Evolutionary conservation across 2,888 invertebrate genomes (phyloP).

Genomic region (Sceliomorpha sp.): DNA sequence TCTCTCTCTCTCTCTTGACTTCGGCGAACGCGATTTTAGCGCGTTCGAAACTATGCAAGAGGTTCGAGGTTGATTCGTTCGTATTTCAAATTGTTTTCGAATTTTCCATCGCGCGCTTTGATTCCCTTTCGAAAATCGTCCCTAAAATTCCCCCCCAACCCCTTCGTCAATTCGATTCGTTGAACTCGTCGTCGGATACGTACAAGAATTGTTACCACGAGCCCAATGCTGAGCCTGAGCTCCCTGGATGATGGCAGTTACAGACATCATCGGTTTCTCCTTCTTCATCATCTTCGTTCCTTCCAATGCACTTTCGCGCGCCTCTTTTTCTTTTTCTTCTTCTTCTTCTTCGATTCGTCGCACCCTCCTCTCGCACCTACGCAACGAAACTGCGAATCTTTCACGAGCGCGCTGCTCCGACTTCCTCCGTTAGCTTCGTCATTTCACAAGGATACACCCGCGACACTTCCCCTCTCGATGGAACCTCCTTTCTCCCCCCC

Average conservation of each 20-base stretch:
- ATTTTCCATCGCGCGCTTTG: no score
- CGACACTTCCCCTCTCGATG: no score
- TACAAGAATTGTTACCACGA: slow-evolving; percentile 82
- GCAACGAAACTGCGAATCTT: slow-evolving; percentile 16
- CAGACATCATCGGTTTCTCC: slow-evolving; percentile 93
- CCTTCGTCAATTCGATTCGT: no score
- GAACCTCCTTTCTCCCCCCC: slow-evolving; percentile 15
- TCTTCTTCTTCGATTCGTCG: slow-evolving; percentile 3
- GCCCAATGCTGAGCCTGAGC: slow-evolving; percentile 85
- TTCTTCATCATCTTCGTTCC: slow-evolving; percentile 87
- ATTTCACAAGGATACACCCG: slow-evolving; percentile 27
- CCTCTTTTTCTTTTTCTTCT: background rate
- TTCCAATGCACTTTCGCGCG: slow-evolving; percentile 23
- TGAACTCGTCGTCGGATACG: no score
- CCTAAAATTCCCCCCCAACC: no score
- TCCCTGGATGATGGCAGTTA: slow-evolving; percentile 89
- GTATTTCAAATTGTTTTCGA: no score
- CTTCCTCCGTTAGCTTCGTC: slow-evolving; percentile 18
- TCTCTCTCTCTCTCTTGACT: no score
- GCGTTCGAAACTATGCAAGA: no score
- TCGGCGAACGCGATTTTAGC: no score
- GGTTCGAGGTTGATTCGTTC: no score
- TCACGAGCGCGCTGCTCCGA: slow-evolving; percentile 8
- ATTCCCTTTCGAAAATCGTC: no score
- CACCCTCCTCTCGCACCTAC: slow-evolving; percentile 17